Evolutionary conservation across 2,888 invertebrate species (phyloP).

Genomic region (Spicauda simplicius): DNA sequence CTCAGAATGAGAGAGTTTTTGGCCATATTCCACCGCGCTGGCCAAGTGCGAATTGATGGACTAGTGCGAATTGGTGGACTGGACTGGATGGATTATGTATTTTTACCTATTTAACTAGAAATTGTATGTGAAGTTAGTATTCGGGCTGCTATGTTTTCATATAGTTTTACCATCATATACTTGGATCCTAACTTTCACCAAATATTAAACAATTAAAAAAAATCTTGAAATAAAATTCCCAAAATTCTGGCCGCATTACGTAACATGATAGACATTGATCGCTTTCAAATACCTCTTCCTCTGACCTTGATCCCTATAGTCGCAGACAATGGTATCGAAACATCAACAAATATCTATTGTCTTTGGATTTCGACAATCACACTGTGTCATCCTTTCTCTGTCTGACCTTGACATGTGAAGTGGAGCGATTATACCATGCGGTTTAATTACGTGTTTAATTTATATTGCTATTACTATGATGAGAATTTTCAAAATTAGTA

Average conservation of each 20-base stretch:
- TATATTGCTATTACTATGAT: background rate
- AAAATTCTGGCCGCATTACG: conserved; percentile 4
- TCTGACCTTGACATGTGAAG: conserved; percentile 27
- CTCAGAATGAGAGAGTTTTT: too few relatives aligned
- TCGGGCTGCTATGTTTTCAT: too few relatives aligned
- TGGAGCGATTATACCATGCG: conserved; percentile 6
- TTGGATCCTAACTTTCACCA: too few relatives aligned
- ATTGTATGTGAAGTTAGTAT: too few relatives aligned
- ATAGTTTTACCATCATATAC: too few relatives aligned
- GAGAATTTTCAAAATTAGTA: background rate
- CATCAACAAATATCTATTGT: conserved; percentile 25
- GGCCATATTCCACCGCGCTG: too few relatives aligned
- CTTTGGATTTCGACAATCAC: conserved; percentile 19
- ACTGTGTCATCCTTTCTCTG: conserved; percentile 30
- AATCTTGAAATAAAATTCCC: too few relatives aligned
- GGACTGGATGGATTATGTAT: too few relatives aligned
- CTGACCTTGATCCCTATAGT: conserved; percentile 26
- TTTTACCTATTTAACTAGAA: too few relatives aligned
- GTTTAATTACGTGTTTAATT: background rate
- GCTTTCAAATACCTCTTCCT: conserved; percentile 20
- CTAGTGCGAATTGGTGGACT: too few relatives aligned
- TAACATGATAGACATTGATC: conserved; percentile 22
- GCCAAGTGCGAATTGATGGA: too few relatives aligned
- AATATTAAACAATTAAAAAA: too few relatives aligned
- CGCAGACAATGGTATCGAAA: conserved; percentile 18